Percentiles rank a stretch among this genome's conserved stretches.
These are phyloP conservation scores for Eubasilissa splendida DNA, from an alignment of 2,888 invertebrate genomes.

Conservation along the genomic window DNA sequence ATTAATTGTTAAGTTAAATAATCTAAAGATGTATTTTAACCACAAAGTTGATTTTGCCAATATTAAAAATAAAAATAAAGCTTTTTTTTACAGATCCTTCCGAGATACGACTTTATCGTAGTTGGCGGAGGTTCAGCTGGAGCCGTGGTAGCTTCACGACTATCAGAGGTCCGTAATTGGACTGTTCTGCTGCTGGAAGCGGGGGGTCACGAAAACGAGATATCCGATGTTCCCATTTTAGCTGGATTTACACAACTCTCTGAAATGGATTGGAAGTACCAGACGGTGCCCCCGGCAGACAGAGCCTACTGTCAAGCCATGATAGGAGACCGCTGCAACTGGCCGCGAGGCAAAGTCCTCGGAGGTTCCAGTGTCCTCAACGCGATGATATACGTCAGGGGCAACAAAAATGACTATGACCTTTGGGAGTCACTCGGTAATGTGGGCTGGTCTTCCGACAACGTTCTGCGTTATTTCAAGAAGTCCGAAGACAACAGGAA, in stretches of 20 bases:
- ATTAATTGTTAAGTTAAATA: too few species aligned
- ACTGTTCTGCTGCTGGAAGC: constrained; percentile 88
- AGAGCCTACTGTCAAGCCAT: constrained; percentile 90
- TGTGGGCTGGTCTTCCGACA: constrained; percentile 88
- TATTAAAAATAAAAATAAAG: neutral
- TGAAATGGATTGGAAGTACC: constrained; percentile 93
- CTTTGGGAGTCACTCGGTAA: constrained; percentile 89
- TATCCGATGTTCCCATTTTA: constrained; percentile 89
- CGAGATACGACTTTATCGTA: constrained; percentile 89
- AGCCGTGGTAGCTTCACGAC: constrained; percentile 87
- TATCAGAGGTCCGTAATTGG: constrained; percentile 88
- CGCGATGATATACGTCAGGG: constrained; percentile 93
- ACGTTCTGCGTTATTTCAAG: constrained; percentile 87
- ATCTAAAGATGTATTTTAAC: too few species aligned
- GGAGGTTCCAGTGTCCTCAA: constrained; percentile 92
- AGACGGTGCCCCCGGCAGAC: constrained; percentile 84
- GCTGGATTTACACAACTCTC: constrained; percentile 89
- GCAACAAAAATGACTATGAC: constrained; percentile 90
- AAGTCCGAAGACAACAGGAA: constrained; percentile 93
- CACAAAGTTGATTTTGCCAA: too few species aligned
- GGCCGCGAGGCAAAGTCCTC: constrained; percentile 93
- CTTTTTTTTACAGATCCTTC: constrained; percentile 74
- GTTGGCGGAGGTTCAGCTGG: constrained; percentile 93
- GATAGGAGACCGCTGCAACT: constrained; percentile 90
- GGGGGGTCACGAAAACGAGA: constrained; percentile 90